phyloP scores from a whole-genome alignment of 2,888 invertebrate genomes.

The Lasioglossum calceatum region DNA sequence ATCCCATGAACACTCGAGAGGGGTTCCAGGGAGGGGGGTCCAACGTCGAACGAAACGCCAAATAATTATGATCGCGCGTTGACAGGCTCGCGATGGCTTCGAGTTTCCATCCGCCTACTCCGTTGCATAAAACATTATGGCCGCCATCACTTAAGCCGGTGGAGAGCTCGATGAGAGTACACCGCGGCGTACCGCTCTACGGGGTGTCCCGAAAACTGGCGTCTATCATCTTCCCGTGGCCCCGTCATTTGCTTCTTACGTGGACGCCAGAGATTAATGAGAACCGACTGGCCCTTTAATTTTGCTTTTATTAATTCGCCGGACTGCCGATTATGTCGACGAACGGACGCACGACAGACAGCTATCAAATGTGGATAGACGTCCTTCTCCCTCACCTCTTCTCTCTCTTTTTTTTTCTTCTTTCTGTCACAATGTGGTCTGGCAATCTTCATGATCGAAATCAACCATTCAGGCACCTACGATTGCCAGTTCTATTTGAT shows the following conservation, averaged over 20 bases:
- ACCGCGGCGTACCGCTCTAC: slow-evolving; percentile 64
- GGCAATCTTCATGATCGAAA: background rate
- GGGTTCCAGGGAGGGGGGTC: background rate
- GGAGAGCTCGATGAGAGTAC: slow-evolving; percentile 62
- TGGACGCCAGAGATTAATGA: slow-evolving; percentile 68
- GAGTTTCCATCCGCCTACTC: slow-evolving; percentile 72
- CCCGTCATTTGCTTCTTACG: slow-evolving; percentile 71
- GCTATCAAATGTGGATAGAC: slow-evolving; percentile 56
- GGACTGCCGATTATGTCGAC: slow-evolving; percentile 66
- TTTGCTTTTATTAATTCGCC: slow-evolving; percentile 72
- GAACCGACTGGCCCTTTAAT: slow-evolving; percentile 71
- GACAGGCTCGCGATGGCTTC: slow-evolving; percentile 76
- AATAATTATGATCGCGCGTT: slow-evolving; percentile 79
- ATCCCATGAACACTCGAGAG: background rate
- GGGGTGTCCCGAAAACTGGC: slow-evolving; percentile 76
- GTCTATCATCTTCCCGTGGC: slow-evolving; percentile 67
- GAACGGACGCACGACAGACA: slow-evolving; percentile 22
- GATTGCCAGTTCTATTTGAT: too few species aligned
- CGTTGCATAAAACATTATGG: slow-evolving; percentile 80
- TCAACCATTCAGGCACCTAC: background rate
- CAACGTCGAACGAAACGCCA: slow-evolving; percentile 51
- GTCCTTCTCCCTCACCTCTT: background rate
- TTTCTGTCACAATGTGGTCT: background rate
- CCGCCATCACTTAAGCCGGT: slow-evolving; percentile 76
- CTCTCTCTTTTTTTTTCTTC: background rate